Evolutionary conservation across 2,888 invertebrate genomes (phyloP).

Genomic region (Scaptomyza cyrtandrae): DNA sequence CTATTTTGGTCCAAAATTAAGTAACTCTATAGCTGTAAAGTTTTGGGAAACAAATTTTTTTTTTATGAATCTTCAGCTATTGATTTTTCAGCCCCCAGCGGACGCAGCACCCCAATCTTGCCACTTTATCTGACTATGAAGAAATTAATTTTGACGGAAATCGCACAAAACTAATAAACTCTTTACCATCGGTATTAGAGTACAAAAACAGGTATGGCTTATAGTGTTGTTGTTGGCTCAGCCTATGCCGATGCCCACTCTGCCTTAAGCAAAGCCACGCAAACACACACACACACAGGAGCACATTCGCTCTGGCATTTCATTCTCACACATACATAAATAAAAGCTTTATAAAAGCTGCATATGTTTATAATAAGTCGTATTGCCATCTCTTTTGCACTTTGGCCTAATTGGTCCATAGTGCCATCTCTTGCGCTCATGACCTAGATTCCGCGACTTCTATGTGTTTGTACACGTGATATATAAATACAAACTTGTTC

Average conservation of each 20-base stretch:
- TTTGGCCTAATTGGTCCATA: constrained; percentile 78
- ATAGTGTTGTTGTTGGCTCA: constrained; percentile 36
- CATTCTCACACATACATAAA: constrained; percentile 14
- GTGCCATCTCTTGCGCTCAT: constrained; percentile 85
- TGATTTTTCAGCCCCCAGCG: too few species aligned
- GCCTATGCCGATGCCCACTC: constrained; percentile 18
- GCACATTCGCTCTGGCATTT: constrained; percentile 24
- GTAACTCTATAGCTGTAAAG: too few species aligned
- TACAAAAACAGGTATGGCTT: constrained; percentile 32
- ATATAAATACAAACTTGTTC: constrained; percentile 54
- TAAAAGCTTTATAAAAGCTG: constrained; percentile 31
- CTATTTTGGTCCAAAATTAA: too few species aligned
- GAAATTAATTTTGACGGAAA: not conserved
- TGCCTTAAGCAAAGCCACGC: constrained; percentile 21
- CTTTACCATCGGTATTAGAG: not conserved
- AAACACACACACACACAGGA: constrained; percentile 13
- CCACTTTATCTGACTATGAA: too few species aligned
- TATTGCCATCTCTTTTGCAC: constrained; percentile 83
- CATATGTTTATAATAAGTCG: constrained; percentile 52
- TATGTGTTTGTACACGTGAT: constrained; percentile 75
- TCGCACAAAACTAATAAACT: not conserved
- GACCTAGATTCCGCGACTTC: constrained; percentile 83
- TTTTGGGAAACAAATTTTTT: too few species aligned
- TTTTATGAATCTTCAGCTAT: too few species aligned
- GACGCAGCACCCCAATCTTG: too few species aligned